A percentile compares a stretch with the other conserved stretches of the same genome.
These are phyloP conservation scores for Oxystoma pomonae DNA, from an alignment of 2,888 invertebrate genomes.

Conservation along the genomic window DNA sequence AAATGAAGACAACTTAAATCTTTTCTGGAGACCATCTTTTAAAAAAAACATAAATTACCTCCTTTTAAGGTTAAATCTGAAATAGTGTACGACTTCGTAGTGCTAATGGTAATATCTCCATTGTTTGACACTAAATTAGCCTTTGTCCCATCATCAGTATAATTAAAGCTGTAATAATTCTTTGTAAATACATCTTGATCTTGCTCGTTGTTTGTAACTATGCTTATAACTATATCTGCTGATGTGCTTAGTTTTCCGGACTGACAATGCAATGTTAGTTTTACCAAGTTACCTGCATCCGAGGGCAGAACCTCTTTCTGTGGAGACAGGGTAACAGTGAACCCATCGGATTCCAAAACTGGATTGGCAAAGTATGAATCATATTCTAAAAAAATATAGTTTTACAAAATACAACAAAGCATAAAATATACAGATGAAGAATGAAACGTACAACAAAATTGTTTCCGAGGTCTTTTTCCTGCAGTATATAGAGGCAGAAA, in stretches of 20 bases:
- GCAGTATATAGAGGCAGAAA: no score
- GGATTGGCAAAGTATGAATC: no score
- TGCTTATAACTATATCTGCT: background rate
- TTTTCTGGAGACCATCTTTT: no score
- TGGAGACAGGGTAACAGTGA: background rate
- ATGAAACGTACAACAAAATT: no score
- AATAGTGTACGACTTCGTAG: background rate
- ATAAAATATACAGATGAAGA: no score
- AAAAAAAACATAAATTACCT: no score
- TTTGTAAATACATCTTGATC: background rate
- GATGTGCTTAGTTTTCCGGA: background rate
- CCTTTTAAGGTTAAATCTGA: background rate
- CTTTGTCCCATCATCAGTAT: background rate
- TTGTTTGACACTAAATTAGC: background rate
- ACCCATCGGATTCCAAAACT: no score
- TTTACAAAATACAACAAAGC: no score
- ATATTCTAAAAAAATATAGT: no score
- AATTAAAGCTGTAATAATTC: background rate
- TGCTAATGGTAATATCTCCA: background rate
- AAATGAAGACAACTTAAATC: no score
- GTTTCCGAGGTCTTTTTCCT: no score
- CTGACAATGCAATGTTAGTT: background rate
- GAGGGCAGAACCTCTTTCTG: background rate
- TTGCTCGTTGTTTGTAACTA: no score
- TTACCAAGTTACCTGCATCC: background rate